Base-by-base conservation (phyloP, 2,888 invertebrate genomes). In the Cheilosia vulpina region DNA sequence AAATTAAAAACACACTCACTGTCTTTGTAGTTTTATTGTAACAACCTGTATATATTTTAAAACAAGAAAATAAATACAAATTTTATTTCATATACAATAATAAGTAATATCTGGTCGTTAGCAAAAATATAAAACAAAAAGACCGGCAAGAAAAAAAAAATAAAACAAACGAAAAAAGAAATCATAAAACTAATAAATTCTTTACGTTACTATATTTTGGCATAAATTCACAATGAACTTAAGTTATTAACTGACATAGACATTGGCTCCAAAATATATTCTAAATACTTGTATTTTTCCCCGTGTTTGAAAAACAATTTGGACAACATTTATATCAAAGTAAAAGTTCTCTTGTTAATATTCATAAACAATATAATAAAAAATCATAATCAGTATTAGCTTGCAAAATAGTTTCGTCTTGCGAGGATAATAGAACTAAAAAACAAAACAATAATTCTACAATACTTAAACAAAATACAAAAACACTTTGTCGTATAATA, bases 121-220 rank as follows among this genome's bases (percentile, higher is more conserved):
- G 50, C 53, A 45, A 66, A 73, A 63, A 7, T 15, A 58, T 43
- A 50, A 5, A 50, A 65, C 43, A 21, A 43, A 68, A 72, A 31
- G 34, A 63, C 45, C 45, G 65, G 60, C 57, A 84, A 75, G 75
- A 75, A 85, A 84, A 45, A 71, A 80, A 80, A 80, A 80, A 76
- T 53, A 71, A 68, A 62, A 43, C 60, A 43, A 71, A 52, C 1
- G 27, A 27, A 65, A 60, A 66, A 1, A 38, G 52, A 50, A 47
- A 34, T 24, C 4, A 52, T 71, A 58, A 71, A 34, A 65, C 57
- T 73, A 78, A 79, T 83, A 63, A 73, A 66, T 68, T 68, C 72
- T 41, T 71, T 78, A 43, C 38, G 50, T 53, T 77, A 57, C 57
- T 75, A 75, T 41, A 80, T 80, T 85, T 80, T 85, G 84, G 84